Percentiles rank a stretch among this genome's conserved stretches.
Evolutionary conservation across 2,113 vertebrate genomes (phyloP).

Genomic region (Lycaon pictus): DNA sequence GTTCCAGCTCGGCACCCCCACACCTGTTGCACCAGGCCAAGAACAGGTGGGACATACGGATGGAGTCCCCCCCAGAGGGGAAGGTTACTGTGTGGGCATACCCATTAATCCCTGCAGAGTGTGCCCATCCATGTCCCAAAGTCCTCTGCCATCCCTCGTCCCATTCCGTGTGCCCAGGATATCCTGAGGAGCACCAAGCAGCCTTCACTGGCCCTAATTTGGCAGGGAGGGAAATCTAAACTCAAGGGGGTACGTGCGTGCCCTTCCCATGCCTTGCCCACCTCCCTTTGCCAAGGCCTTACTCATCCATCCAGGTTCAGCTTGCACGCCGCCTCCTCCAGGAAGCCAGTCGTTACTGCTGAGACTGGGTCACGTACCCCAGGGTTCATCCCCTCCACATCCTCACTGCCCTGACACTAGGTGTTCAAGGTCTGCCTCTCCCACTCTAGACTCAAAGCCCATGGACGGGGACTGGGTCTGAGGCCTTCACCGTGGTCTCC

Average conservation of each 20-base stretch:
- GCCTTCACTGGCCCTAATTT: neutral
- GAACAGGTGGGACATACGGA: too few species aligned
- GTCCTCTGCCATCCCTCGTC: neutral
- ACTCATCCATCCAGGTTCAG: neutral
- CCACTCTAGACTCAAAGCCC: rapidly evolving
- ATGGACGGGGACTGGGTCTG: neutral
- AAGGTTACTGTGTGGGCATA: neutral
- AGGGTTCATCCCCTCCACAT: neutral
- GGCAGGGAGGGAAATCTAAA: neutral
- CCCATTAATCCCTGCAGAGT: neutral
- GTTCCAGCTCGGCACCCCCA: rapidly evolving
- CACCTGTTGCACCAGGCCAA: neutral
- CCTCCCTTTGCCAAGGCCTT: neutral
- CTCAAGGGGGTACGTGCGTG: neutral
- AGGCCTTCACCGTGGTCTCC: neutral
- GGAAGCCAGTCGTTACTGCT: neutral
- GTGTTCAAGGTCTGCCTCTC: neutral
- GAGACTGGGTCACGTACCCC: neutral
- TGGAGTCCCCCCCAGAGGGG: rapidly evolving
- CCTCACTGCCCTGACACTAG: neutral
- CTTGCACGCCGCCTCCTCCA: neutral
- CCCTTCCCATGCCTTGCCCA: too few species aligned
- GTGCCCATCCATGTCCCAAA: rapidly evolving
- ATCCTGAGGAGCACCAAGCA: neutral
- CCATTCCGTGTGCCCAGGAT: neutral